Conservation (phyloP, 2,888 invertebrate genomes). For the Actias luna region DNA sequence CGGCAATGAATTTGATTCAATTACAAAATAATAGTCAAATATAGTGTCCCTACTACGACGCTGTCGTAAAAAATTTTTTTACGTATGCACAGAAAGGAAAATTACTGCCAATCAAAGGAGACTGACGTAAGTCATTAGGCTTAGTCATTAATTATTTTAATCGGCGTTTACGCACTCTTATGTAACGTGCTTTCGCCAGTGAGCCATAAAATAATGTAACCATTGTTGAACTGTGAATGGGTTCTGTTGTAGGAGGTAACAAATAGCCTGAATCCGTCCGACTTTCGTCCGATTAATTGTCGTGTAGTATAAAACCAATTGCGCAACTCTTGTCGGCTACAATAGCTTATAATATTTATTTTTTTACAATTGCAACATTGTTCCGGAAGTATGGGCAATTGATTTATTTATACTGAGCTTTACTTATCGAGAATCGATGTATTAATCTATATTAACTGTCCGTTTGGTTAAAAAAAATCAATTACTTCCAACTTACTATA, state of each 20-base stretch:
- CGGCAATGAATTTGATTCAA: background rate
- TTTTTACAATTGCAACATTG: constrained; percentile 25
- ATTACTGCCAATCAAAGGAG: constrained; percentile 50
- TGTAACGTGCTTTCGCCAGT: constrained; percentile 68
- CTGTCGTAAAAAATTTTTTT: background rate
- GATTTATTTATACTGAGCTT: constrained; percentile 31
- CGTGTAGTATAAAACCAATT: constrained; percentile 43
- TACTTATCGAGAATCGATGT: constrained; percentile 10
- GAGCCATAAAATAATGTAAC: constrained; percentile 67
- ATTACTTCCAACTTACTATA: background rate
- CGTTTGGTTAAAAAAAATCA: background rate
- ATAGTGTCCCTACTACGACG: background rate
- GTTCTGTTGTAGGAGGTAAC: constrained; percentile 60
- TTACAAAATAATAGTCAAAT: background rate
- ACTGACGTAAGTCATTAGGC: constrained; percentile 66
- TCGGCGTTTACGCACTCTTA: constrained; percentile 64
- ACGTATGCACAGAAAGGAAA: background rate
- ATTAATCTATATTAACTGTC: constrained; percentile 4
- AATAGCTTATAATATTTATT: constrained; percentile 24
- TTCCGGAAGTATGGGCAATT: constrained; percentile 32
- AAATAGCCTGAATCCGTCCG: constrained; percentile 42
- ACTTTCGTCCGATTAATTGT: constrained; percentile 56
- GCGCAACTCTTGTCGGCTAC: constrained; percentile 21
- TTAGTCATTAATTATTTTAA: constrained; percentile 75
- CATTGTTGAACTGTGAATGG: constrained; percentile 69